A percentile compares a stretch with the other conserved stretches of the same genome.
Evolutionary conservation across 2,113 vertebrate genomes (phyloP).

Genomic region (Anser brachyrhynchus): DNA sequence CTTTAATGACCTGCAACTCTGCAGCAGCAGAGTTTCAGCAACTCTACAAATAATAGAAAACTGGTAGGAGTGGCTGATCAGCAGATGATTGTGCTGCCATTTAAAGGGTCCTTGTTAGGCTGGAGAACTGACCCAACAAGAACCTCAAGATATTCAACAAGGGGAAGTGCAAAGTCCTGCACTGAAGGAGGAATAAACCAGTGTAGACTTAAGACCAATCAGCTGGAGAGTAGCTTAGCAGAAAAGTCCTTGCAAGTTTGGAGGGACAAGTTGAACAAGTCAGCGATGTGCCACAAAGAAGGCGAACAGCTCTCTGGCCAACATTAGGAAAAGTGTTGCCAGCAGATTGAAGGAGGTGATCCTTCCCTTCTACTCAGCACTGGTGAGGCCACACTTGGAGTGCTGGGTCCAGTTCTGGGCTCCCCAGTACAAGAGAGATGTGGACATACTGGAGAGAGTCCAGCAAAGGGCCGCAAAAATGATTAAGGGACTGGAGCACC

Average conservation of each 20-base stretch:
- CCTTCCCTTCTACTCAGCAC: not conserved
- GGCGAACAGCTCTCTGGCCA: not conserved
- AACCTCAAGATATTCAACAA: not conserved
- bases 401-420: not conserved
- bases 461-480: not conserved
- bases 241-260: not conserved
- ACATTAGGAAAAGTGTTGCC: not conserved
- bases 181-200: not conserved
- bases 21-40: not conserved
- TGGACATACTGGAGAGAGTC: not conserved
- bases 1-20: not conserved
- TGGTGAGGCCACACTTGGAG: too few relatives aligned
- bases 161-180: not conserved
- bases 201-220: not conserved
- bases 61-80: not conserved
- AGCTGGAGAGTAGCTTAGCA: not conserved
- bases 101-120: not conserved
- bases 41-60: not conserved
- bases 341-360: not conserved
- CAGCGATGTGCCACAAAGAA: not conserved
- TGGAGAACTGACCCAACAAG: not conserved
- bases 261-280: not conserved
- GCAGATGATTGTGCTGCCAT: not conserved
- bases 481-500: not conserved
- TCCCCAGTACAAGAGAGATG: not conserved